Conservation (phyloP, 2,113 vertebrate species). For the Axis porcinus region DNA sequence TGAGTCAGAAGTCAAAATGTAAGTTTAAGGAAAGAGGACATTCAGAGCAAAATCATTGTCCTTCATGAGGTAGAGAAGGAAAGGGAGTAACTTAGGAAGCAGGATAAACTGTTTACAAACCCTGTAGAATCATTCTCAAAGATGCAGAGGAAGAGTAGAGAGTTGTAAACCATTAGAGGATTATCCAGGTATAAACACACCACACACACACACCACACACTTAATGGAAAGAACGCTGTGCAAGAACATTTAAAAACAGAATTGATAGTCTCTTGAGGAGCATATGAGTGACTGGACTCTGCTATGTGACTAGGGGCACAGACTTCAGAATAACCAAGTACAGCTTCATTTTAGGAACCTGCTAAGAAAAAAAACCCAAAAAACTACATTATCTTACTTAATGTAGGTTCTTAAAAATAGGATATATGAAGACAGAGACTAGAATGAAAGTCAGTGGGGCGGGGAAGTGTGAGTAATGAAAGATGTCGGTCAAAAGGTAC, state of each 20-base stretch:
- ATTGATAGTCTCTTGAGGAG: background rate
- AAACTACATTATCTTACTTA: background rate
- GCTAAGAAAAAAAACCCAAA: background rate
- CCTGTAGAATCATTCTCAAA: background rate
- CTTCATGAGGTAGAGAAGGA: background rate
- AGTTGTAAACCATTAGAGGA: background rate
- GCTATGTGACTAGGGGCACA: background rate
- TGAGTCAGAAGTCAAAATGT: background rate
- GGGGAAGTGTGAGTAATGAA: background rate
- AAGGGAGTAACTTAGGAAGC: background rate
- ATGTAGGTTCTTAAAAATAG: background rate
- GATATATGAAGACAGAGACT: background rate
- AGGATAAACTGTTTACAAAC: background rate
- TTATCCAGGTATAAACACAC: background rate
- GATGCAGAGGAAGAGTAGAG: background rate
- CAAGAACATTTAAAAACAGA: background rate
- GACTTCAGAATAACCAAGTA: background rate
- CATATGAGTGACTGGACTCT: background rate
- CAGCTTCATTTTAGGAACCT: background rate
- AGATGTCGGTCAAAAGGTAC: background rate
- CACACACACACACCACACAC: fast-evolving
- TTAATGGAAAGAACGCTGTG: background rate
- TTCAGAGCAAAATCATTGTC: background rate
- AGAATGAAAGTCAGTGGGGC: background rate
- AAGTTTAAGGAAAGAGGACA: background rate